Base-by-base conservation (phyloP, 2,113 vertebrate genomes). In the Hemibagrus wyckioides region DNA sequence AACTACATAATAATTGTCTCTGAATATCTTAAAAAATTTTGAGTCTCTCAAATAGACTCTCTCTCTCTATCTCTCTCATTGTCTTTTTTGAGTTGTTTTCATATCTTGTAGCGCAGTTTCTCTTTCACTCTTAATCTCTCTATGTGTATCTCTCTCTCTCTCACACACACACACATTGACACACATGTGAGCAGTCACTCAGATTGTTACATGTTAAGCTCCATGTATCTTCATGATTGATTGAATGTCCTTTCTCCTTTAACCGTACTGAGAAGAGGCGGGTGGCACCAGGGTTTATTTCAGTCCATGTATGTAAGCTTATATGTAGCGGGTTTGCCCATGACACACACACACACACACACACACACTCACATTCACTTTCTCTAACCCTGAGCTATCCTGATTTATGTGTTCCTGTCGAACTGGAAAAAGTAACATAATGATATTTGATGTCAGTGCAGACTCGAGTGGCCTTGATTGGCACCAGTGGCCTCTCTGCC, bases 271-370 rank as follows among this genome's bases (percentile, higher is more conserved):
- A 82, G 67, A 73, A 67, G 30, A 80, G 30, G 23, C 21, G 6
- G 69, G 85, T 1, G 85, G 36, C 57, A 65, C 39, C 67, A 48
- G 76, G 56, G 86, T 84, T 82, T 83, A 84, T 89, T 86, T 89
- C 33, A 44, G 57, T 84, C 44, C 23, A 41, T 75, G 63, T 84
- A 82, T 84, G 80, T 50, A 80, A 79, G 85, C 44, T 79, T 85
- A 61, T 71, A 82, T 65, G 36, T 84, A 82, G 50, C 8, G 25
- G 52, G 6, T 67, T 59, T 75, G 44, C 76, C 50, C 25, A 54
- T 80, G 36, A 67, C 63, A 15, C 30, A 69, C 30, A 39, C n/a
- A 44, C 69, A 44, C 39, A 50, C 73, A 76, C 73, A 79, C 54
- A 79, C 80, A 65, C 39, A 80, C 41, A 67, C 63, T 71, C 30